Evolutionary conservation across 30 jellyfish, hydroid and myxozoan species (phyloP).

Genomic region (Pseudorhiza aurosa): DNA sequence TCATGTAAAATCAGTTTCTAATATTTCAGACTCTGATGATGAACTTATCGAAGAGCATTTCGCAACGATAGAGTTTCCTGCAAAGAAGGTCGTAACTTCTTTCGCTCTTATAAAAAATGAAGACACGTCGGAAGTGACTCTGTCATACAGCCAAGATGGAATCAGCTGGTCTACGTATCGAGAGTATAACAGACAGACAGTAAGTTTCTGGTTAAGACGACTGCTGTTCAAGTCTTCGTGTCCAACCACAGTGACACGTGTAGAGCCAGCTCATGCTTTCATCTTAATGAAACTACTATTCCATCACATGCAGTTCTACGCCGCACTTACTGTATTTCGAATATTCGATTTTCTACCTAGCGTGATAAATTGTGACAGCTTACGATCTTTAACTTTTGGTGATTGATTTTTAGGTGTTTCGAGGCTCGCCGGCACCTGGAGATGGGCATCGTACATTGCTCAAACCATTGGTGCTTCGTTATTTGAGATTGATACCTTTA

Average conservation of each 20-base stretch:
- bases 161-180: slow-evolving; percentile 5
- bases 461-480: slow-evolving; percentile 26
- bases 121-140: neutral
- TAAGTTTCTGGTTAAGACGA: slow-evolving; percentile 5
- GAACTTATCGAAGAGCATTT: neutral
- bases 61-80: neutral
- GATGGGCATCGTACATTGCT: slow-evolving; percentile 9
- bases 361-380: no score
- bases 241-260: no score
- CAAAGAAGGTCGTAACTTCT: neutral
- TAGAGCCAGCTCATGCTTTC: no score
- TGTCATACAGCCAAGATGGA: slow-evolving; percentile 38
- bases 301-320: no score
- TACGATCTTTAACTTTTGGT: no score
- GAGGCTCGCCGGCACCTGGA: neutral
- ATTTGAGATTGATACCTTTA: slow-evolving; percentile 3
- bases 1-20: neutral
- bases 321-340: no score
- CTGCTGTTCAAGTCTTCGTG: no score
- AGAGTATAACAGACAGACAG: slow-evolving; percentile 10
- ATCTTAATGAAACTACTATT: no score
- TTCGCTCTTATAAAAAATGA: neutral
- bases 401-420: slow-evolving; percentile 20
- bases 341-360: no score
- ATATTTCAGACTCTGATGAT: slow-evolving; percentile 1